Base-by-base conservation (phyloP, 2,888 invertebrate genomes). In the Nomada lathburiana region DNA sequence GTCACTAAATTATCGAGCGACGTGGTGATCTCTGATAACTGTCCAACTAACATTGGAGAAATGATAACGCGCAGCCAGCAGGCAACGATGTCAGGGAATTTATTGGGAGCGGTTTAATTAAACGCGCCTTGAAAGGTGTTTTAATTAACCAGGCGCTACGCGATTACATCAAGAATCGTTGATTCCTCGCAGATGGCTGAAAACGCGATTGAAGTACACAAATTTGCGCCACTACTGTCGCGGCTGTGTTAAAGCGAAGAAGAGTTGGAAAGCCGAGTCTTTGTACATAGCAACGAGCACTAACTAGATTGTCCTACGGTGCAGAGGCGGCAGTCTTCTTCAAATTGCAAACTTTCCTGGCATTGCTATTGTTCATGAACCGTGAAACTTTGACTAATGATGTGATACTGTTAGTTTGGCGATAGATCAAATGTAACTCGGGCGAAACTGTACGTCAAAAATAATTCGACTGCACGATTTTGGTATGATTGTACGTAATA, bases 21-120 rank as follows among this genome's bases (percentile, higher is more conserved):
- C 20, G 23, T 36, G 2, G 11, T n/a, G 29, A 36, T 29, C 36
- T 68, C 20, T 75, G 62, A 23, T 42, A 62, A 75, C 36, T 55
- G 74, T 67, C 50, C 50, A 36, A 47, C 23, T 23, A 59, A 20
- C 26, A n/a, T 16, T 23, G 60, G 18, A 36, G n/a, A 18, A 53
- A 36, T 50, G 74, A 68, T 60, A 52, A 68, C 55, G 50, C 57
- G 47, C 2, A n/a, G 20, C 18, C 47, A 26, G 50, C 50, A 18
- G 29, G 9, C 9, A 11, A 53, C 47, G 29, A 64, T 20, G 71
- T 76, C 42, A 29, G 26, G 23, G 50, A 62, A 65, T 71, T 71
- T 71, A 65, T 71, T 52, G 23, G 52, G 47, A 20, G 64, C 42
- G 29, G 71, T 65, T 71, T 71, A 71, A 76, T 76, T 76, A 76